A percentile compares a stretch with the other conserved stretches of the same genome.
These are phyloP conservation scores for Lepidurus arcticus DNA, from an alignment of 1,140 invertebrate genomes.

Conservation along the genomic window DNA sequence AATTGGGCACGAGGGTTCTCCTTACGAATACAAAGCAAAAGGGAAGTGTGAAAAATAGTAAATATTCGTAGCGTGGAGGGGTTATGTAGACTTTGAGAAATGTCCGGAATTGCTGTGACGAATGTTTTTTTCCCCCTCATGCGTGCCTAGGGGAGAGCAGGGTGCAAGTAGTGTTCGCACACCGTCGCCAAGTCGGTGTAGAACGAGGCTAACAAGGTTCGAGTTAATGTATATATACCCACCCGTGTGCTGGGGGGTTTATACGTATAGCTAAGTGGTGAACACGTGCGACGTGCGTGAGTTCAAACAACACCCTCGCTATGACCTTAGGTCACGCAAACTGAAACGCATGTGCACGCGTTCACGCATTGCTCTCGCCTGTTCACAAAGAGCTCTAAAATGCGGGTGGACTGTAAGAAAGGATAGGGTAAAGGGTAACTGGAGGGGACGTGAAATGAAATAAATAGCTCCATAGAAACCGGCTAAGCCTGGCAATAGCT, in stretches of 20 bases:
- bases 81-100: not conserved
- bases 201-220: not conserved
- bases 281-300: constrained; percentile 5
- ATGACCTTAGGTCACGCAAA: not conserved
- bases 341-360: not conserved
- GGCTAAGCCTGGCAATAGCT: too few species aligned
- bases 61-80: not conserved
- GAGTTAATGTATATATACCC: not conserved
- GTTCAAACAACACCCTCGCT: not conserved
- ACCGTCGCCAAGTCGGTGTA: not conserved
- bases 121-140: not conserved
- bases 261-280: not conserved
- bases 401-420: not conserved
- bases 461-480: not conserved
- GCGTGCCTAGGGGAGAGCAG: not conserved
- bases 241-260: not conserved
- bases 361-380: not conserved
- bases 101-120: not conserved
- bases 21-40: not conserved
- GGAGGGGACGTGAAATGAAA: not conserved
- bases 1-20: too few species aligned
- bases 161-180: not conserved
- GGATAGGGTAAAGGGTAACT: not conserved
- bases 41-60: not conserved
- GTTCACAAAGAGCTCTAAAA: not conserved